Percentiles rank a stretch among this genome's conserved stretches.
Conservation (phyloP, 2,888 invertebrate species). For the Rutpela maculata region DNA sequence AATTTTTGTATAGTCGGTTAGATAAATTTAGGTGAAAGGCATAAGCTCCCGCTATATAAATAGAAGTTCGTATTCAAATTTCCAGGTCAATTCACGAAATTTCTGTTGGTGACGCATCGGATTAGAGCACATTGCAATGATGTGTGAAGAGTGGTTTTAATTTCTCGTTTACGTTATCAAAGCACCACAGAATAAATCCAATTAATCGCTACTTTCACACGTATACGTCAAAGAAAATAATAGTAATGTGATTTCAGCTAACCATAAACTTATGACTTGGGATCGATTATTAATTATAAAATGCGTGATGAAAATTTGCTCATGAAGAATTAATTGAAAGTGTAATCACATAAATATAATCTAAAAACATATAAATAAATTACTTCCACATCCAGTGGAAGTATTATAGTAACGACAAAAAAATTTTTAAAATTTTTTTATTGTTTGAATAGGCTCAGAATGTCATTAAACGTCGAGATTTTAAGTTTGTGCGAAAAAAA, state of each 20-base stretch:
- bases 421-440: too few species aligned
- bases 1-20: constrained; percentile 16
- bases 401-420: too few species aligned
- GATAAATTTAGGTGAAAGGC: constrained; percentile 30
- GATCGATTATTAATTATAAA: neutral
- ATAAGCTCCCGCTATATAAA: constrained; percentile 39
- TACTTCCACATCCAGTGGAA: too few species aligned
- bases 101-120: constrained; percentile 53
- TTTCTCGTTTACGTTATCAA: constrained; percentile 50
- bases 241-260: constrained; percentile 7
- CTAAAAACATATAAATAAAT: too few species aligned
- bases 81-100: constrained; percentile 55
- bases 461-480: too few species aligned
- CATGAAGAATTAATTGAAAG: neutral
- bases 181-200: constrained; percentile 53
- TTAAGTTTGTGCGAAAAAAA: too few species aligned
- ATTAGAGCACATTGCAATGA: constrained; percentile 44
- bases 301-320: neutral
- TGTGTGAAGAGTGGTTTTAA: constrained; percentile 52
- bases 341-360: neutral
- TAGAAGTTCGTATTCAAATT: constrained; percentile 53
- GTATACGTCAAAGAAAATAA: constrained; percentile 35
- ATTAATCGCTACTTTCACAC: constrained; percentile 51
- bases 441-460: too few species aligned
- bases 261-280: constrained; percentile 15